Base-by-base conservation (phyloP, 2,113 vertebrate species). In the Sphaerodactylus townsendi region DNA sequence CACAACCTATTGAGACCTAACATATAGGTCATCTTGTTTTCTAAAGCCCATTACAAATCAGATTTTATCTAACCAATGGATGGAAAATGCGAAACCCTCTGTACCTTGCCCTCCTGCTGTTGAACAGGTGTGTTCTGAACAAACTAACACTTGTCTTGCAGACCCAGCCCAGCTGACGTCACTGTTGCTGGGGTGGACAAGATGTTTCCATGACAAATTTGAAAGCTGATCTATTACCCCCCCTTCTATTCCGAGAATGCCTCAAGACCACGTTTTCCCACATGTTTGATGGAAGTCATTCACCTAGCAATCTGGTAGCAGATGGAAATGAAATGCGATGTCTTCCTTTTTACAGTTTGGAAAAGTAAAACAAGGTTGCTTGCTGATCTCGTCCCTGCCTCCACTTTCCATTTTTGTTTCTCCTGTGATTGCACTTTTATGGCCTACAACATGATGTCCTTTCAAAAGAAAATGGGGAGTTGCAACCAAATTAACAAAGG, bases 131-230 rank as follows among this genome's bases (percentile, higher is more conserved):
- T 92, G 91, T 84, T 81, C 88, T 87, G 15, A 37, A 68, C 64
- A 88, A 87, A 86, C 88, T 46, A 84, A 84, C 71, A 75, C 86
- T 46, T n/a, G 85, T 48, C 78, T 46, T 76, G 0, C 1, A 80
- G 92, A 86, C 86, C 79, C 75, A 81, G 88, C 79, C 87, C 86
- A 88, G 81, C 17, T 95, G 90, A 94, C 93, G 92, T 94, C 95
- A 94, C 75, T 84, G 94, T 90, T 85, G 92, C 92, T 87, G 88
- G 56, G 89, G 93, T 4, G 93, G 94, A 95, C 91, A 93, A 86
- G 85, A 89, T 86, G 93, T 94, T 95, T 94, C 94, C 93, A 94
- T 94, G 93, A 85, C 93, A 93, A 93, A 93, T 0, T 25, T 87
- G 93, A 94, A 93, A 93, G 86, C 87, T 77, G 92, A 95, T 92